Evolutionary conservation across 1,140 invertebrate genomes (phyloP).

Genomic region (Drosophila littoralis): DNA sequence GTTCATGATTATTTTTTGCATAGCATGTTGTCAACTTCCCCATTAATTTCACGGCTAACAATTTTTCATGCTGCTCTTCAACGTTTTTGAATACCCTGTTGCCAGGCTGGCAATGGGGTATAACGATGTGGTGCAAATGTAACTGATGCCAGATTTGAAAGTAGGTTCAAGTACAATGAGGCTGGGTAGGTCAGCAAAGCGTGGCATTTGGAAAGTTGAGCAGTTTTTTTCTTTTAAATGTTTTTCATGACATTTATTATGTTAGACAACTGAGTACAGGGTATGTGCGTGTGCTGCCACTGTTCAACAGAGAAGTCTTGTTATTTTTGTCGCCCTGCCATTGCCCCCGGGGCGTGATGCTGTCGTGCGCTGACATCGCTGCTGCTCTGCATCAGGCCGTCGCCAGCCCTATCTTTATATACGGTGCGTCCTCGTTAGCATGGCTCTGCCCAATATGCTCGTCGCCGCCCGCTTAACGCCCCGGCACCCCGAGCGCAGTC

Average conservation of each 20-base stretch:
- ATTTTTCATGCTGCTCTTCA: slow-evolving; percentile 11
- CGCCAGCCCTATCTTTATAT: slow-evolving; percentile 19
- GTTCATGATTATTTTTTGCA: slow-evolving; percentile 22
- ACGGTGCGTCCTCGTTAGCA: slow-evolving; percentile 59
- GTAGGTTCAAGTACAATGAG: no score
- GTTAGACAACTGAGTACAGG: background rate
- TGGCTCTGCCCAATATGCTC: slow-evolving; percentile 33
- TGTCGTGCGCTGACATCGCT: slow-evolving; percentile 71
- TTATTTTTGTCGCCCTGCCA: slow-evolving; percentile 39
- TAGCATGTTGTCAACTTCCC: slow-evolving; percentile 29
- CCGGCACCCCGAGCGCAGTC: slow-evolving; percentile 22
- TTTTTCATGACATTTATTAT: slow-evolving; percentile 8
- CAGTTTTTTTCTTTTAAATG: background rate
- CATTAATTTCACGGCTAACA: slow-evolving; percentile 46
- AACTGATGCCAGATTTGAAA: no score
- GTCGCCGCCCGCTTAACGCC: slow-evolving; percentile 25
- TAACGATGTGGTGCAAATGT: background rate
- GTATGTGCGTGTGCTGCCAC: background rate
- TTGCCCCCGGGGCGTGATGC: slow-evolving; percentile 62
- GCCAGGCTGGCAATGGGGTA: background rate
- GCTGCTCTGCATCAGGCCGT: slow-evolving; percentile 3
- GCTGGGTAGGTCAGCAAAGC: no score
- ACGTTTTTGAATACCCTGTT: background rate
- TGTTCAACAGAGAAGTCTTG: slow-evolving; percentile 12
- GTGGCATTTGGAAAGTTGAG: no score